Evolutionary conservation across 2,797 vertebrate species (phyloP).

Genomic region (Crax fasciolata): DNA sequence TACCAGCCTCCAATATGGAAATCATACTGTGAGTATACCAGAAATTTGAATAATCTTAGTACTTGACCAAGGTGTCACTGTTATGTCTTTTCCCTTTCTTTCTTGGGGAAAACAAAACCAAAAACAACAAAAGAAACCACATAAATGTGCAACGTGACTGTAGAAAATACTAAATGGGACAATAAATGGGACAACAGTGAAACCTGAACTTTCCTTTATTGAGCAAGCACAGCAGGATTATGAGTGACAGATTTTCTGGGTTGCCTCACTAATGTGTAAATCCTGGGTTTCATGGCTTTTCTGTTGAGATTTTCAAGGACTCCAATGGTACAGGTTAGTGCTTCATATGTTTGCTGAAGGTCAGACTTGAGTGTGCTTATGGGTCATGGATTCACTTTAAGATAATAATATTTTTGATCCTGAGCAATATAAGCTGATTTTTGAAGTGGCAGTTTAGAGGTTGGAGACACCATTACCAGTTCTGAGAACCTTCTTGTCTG

Average conservation of each 20-base stretch:
- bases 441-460: conserved; percentile 63
- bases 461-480: conserved; percentile 51
- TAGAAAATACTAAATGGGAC: not conserved
- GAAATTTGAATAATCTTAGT: not conserved
- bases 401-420: conserved; percentile 59
- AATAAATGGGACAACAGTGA: not conserved
- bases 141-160: not conserved
- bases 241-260: not conserved
- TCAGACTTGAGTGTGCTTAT: conserved; percentile 31
- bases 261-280: not conserved
- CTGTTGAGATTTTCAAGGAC: conserved; percentile 5
- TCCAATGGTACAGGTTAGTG: conserved; percentile 16
- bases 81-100: not conserved
- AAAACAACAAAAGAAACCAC: not conserved
- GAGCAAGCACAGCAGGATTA: not conserved
- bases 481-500: conserved; percentile 59
- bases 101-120: not conserved
- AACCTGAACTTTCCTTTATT: not conserved
- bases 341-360: conserved; percentile 9
- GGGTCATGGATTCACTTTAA: conserved; percentile 40
- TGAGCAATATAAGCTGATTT: conserved; percentile 31
- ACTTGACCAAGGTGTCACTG: not conserved
- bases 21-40: conserved; percentile 95
- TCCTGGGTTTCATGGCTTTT: not conserved
- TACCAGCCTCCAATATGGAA: conserved; percentile 99